Conservation (phyloP, 2,797 vertebrate species). For the Lagorchestes hirsutus region DNA sequence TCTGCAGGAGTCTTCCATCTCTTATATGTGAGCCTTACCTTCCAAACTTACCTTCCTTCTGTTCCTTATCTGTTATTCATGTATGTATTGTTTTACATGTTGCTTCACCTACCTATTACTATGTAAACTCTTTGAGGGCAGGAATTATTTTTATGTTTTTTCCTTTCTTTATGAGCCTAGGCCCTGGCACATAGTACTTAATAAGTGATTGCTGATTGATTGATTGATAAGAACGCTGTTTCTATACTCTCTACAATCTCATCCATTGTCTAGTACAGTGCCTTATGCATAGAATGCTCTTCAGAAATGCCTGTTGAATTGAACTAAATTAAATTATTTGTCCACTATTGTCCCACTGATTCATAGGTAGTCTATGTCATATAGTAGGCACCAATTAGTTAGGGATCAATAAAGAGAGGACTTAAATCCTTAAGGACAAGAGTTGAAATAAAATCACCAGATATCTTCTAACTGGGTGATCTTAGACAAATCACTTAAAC, state of each 20-base stretch:
- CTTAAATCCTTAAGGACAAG: not conserved
- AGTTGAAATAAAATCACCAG: not conserved
- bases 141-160: not conserved
- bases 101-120: not conserved
- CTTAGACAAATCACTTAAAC: not conserved
- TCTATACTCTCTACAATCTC: not conserved
- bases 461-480: slow-evolving; percentile 8
- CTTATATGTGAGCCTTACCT: not conserved
- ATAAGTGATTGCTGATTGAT: not conserved
- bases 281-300: not conserved
- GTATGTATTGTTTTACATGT: not conserved
- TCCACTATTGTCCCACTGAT: not conserved
- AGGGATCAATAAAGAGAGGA: not conserved
- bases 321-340: not conserved
- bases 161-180: not conserved
- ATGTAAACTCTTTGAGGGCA: not conserved
- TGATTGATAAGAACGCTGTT: not conserved
- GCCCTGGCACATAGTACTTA: not conserved
- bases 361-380: not conserved
- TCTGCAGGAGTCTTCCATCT: not conserved
- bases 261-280: not conserved
- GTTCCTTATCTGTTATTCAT: not conserved
- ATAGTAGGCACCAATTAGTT: not conserved
- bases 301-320: not conserved
- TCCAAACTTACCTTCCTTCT: not conserved